A percentile compares a stretch with the other conserved stretches of the same genome.
These are phyloP conservation scores for Drosophila nigricruria DNA, from an alignment of 2,888 invertebrate species.

Conservation along the genomic window DNA sequence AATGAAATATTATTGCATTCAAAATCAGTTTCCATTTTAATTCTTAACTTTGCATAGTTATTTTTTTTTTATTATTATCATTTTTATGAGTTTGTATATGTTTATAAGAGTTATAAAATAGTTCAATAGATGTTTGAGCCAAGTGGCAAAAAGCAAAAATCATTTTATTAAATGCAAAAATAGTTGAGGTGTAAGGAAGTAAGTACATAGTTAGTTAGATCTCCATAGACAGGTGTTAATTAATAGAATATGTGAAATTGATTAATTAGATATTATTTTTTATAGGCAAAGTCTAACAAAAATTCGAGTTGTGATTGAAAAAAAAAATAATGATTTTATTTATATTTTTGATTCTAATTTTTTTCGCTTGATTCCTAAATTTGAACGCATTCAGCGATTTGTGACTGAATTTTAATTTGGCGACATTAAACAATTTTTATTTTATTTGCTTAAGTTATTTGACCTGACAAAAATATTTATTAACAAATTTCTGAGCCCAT, in stretches of 20 bases:
- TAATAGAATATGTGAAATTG: background rate
- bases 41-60: too few species aligned
- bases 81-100: too few species aligned
- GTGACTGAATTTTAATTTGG: background rate
- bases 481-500: background rate
- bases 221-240: background rate
- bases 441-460: background rate
- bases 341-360: conserved; percentile 8
- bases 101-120: too few species aligned
- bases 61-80: too few species aligned
- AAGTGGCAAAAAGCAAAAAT: too few species aligned
- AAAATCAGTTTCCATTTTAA: too few species aligned
- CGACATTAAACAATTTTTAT: background rate
- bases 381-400: conserved; percentile 1
- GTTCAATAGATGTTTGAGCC: too few species aligned
- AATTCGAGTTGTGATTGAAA: background rate
- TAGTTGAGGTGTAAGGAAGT: conserved; percentile 30
- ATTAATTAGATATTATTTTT: conserved; percentile 9
- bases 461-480: background rate
- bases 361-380: conserved; percentile 20
- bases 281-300: too few species aligned
- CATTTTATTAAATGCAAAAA: conserved; percentile 26
- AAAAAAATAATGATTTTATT: background rate
- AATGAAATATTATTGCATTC: too few species aligned
- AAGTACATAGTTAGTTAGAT: conserved; percentile 15